Evolutionary conservation across 1,140 invertebrate genomes (phyloP).

Genomic region (Drosophila suzukii): DNA sequence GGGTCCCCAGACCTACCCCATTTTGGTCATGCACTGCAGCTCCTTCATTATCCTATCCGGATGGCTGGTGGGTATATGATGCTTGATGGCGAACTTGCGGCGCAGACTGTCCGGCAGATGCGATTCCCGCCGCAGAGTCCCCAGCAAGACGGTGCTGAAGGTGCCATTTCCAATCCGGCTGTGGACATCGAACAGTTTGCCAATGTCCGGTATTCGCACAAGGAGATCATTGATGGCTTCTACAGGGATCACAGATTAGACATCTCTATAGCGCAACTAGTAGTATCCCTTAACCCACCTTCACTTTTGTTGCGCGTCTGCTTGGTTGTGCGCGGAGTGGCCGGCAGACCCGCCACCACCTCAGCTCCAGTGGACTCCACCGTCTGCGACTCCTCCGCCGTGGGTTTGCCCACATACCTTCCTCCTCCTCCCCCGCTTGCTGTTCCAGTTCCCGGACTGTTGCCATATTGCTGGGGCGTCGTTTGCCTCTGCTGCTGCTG

Average conservation of each 20-base stretch:
- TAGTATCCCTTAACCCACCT: neutral
- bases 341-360: neutral
- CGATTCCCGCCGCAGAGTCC: constrained; percentile 87
- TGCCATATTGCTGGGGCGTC: neutral
- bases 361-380: neutral
- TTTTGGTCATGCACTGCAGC: constrained; percentile 90
- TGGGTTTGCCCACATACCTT: neutral
- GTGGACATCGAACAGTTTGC: constrained; percentile 88
- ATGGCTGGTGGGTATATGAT: constrained; percentile 93
- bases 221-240: constrained; percentile 86
- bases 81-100: constrained; percentile 91
- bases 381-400: neutral
- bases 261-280: neutral
- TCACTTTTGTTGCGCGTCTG: constrained; percentile 22
- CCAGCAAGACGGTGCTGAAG: constrained; percentile 92
- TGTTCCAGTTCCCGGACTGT: neutral
- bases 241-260: constrained; percentile 8
- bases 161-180: constrained; percentile 92
- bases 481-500: neutral
- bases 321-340: constrained; percentile 18
- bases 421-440: neutral
- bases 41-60: constrained; percentile 91
- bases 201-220: constrained; percentile 87
- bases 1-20: constrained; percentile 86
- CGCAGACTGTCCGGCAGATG: constrained; percentile 85